Conservation (phyloP, 2,113 vertebrate species). For the Neomonachus schauinslandi region DNA sequence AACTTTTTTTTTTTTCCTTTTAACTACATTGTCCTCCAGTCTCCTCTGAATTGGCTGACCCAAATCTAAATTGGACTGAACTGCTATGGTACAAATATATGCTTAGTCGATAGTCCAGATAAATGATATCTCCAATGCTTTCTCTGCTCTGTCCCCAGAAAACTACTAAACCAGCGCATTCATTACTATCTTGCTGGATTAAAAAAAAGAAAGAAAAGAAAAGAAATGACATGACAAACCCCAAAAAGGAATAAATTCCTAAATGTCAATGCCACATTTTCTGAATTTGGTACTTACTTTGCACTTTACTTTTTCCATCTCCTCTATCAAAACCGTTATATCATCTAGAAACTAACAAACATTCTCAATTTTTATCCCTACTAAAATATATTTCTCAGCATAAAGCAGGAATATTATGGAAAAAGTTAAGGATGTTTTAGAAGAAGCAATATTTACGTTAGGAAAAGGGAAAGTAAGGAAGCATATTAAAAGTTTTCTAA, state of each 20-base stretch:
- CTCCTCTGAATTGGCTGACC: not conserved
- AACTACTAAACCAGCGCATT: not conserved
- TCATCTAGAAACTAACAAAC: not conserved
- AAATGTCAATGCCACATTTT: not conserved
- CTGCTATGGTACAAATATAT: not conserved
- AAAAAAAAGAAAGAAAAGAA: not conserved
- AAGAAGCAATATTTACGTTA: not conserved
- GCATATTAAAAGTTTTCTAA: not conserved
- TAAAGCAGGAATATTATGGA: not conserved
- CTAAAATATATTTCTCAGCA: not conserved
- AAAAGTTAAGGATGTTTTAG: not conserved
- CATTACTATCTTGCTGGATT: not conserved
- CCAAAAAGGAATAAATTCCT: not conserved
- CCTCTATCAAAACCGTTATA: not conserved
- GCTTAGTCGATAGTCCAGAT: not conserved
- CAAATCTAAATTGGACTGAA: not conserved
- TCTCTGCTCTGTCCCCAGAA: not conserved
- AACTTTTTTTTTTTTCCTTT: not conserved
- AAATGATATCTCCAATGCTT: not conserved
- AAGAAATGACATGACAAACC: not conserved
- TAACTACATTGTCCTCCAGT: not conserved
- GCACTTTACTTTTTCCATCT: not conserved
- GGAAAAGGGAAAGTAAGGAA: not conserved
- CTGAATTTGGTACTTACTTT: not conserved
- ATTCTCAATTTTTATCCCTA: not conserved